Evolutionary conservation across 2,797 vertebrate species (phyloP).

Genomic region (Dryobates pubescens): DNA sequence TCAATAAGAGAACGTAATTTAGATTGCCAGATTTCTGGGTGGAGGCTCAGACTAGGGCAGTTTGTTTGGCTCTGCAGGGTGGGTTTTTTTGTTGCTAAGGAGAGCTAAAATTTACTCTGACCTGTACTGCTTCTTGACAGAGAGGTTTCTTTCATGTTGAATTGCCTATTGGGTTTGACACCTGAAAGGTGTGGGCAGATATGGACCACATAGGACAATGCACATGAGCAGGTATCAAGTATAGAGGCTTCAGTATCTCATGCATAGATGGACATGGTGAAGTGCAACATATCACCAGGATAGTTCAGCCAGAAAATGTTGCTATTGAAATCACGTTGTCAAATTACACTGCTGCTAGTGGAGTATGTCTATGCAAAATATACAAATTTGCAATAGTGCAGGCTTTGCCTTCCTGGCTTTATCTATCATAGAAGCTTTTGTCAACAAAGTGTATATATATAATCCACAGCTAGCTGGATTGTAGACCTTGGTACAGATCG

Average conservation of each 20-base stretch:
- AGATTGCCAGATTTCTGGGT: conserved; percentile 65
- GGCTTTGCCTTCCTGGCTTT: background rate
- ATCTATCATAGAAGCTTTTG: background rate
- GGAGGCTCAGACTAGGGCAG: conserved; percentile 40
- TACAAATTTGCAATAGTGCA: background rate
- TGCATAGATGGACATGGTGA: background rate
- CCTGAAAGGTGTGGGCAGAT: background rate
- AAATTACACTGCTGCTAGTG: background rate
- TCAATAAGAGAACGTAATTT: conserved; percentile 53
- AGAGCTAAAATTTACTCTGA: conserved; percentile 9
- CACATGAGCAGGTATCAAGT: background rate
- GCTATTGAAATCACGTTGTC: background rate
- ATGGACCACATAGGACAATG: background rate
- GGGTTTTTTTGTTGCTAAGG: background rate
- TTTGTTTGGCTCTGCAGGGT: conserved; percentile 18
- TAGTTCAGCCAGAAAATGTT: background rate
- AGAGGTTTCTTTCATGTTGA: background rate
- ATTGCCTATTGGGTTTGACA: background rate
- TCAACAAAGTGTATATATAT: background rate
- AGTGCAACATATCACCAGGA: background rate
- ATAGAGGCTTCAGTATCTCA: background rate
- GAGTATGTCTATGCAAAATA: background rate
- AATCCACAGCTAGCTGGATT: background rate
- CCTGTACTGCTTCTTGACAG: background rate
- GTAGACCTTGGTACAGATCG: background rate